Percentiles rank a stretch among this genome's conserved stretches.
phyloP scores from a whole-genome alignment of 2,113 vertebrate genomes.

The Phalacrocorax brasilianus region DNA sequence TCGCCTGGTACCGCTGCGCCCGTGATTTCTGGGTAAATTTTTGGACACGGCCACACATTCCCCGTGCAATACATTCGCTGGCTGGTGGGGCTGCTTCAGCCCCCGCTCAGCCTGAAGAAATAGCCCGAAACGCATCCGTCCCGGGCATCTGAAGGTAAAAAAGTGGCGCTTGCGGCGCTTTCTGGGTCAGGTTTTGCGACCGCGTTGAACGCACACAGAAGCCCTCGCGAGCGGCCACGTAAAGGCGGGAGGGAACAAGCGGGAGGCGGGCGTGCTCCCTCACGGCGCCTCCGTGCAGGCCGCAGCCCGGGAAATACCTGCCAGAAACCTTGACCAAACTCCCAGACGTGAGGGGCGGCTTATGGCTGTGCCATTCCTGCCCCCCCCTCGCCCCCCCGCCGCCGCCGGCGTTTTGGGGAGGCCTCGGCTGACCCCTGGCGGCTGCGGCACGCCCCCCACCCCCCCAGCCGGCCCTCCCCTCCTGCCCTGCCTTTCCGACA shows the following conservation, averaged over 20 bases:
- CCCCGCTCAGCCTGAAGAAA: fast-evolving
- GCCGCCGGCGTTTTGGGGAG: neutral
- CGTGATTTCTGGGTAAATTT: neutral
- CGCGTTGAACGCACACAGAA: neutral
- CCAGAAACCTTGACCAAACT: fast-evolving
- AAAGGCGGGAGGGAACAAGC: neutral
- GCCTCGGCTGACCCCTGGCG: slow-evolving; percentile 64
- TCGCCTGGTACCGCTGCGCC: neutral
- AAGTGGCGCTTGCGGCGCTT: fast-evolving
- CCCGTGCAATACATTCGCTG: neutral
- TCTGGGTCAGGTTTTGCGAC: neutral
- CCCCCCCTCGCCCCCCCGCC: too few species aligned
- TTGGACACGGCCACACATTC: fast-evolving
- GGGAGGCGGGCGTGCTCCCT: fast-evolving
- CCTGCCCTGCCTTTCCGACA: too few species aligned
- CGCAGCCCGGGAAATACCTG: neutral
- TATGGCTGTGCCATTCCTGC: fast-evolving
- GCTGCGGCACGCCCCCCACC: neutral
- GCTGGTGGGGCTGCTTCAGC: neutral
- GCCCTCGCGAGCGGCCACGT: fast-evolving
- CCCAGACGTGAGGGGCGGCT: fast-evolving
- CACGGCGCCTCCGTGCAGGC: too few species aligned
- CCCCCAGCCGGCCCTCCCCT: too few species aligned
- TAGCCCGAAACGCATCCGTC: neutral
- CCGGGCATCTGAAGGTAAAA: fast-evolving